phyloP scores from a whole-genome alignment of 2,797 vertebrate genomes.

The Gymnopithys bicolor region DNA sequence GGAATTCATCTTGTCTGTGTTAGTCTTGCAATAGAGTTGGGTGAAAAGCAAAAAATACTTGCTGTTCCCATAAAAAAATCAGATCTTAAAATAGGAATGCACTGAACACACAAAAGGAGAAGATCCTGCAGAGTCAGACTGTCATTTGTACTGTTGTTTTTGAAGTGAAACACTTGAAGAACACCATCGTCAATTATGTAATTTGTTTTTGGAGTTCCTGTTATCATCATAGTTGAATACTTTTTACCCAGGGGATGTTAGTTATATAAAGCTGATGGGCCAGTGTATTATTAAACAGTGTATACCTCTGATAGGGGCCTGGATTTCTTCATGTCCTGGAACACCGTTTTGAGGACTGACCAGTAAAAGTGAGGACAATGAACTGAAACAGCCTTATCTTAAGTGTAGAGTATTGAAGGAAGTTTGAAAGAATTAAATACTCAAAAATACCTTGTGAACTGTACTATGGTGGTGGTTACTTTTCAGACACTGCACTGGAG shows the following conservation, averaged over 20 bases:
- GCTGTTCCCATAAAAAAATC: background rate
- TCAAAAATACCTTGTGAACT: background rate
- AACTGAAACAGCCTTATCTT: background rate
- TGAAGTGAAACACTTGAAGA: background rate
- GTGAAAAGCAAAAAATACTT: background rate
- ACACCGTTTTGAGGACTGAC: background rate
- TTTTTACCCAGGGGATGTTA: background rate
- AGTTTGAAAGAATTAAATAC: background rate
- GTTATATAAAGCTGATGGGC: background rate
- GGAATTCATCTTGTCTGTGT: background rate
- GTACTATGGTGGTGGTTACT: background rate
- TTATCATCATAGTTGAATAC: background rate
- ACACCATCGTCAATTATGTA: background rate
- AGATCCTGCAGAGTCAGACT: background rate
- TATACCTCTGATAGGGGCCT: background rate
- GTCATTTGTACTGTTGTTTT: background rate
- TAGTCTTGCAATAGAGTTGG: background rate
- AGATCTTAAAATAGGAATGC: background rate
- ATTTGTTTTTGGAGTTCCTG: background rate
- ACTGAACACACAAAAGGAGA: background rate
- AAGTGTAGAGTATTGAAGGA: background rate
- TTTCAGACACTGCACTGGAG: background rate
- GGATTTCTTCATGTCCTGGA: background rate
- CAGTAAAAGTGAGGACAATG: background rate
- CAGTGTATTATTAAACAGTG: background rate